Evolutionary conservation across 1,140 invertebrate genomes (phyloP).

Genomic region (Papilio xuthus): DNA sequence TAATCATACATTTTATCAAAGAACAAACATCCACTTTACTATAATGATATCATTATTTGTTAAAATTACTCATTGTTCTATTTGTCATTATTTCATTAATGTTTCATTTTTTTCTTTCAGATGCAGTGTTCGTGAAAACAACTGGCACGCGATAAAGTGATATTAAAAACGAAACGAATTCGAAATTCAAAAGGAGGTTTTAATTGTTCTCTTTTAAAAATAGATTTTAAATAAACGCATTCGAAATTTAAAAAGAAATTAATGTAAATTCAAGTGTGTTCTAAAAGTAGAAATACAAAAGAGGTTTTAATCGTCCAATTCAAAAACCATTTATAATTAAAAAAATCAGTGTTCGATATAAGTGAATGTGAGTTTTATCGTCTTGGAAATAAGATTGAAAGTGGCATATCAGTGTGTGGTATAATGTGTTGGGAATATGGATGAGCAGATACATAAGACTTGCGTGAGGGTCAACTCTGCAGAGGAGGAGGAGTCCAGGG

Average conservation of each 20-base stretch:
- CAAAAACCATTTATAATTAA: not conserved
- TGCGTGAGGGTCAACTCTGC: conserved; percentile 74
- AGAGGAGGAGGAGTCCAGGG: conserved; percentile 69
- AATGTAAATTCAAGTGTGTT: not conserved
- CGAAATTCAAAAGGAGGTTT: not conserved
- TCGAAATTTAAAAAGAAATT: not conserved
- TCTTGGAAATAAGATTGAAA: conserved; percentile 32
- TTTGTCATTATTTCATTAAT: conserved; percentile 25
- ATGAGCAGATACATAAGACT: conserved; percentile 71
- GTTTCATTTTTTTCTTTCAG: conserved; percentile 30
- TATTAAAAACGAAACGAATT: not conserved
- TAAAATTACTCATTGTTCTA: conserved; percentile 37
- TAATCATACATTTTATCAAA: conserved; percentile 25
- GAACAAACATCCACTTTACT: conserved; percentile 20
- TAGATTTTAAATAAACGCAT: not conserved
- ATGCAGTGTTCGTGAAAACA: not conserved
- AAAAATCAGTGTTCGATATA: not conserved
- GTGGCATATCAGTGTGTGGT: conserved; percentile 42
- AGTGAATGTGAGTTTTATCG: conserved; percentile 11
- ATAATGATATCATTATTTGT: conserved; percentile 42
- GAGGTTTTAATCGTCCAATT: not conserved
- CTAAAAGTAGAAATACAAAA: conserved; percentile 12
- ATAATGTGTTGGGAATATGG: conserved; percentile 71
- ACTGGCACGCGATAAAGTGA: not conserved
- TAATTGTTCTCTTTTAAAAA: not conserved